Evolutionary conservation across 2,113 vertebrate genomes (phyloP).

Genomic region (Callionymus lyra): DNA sequence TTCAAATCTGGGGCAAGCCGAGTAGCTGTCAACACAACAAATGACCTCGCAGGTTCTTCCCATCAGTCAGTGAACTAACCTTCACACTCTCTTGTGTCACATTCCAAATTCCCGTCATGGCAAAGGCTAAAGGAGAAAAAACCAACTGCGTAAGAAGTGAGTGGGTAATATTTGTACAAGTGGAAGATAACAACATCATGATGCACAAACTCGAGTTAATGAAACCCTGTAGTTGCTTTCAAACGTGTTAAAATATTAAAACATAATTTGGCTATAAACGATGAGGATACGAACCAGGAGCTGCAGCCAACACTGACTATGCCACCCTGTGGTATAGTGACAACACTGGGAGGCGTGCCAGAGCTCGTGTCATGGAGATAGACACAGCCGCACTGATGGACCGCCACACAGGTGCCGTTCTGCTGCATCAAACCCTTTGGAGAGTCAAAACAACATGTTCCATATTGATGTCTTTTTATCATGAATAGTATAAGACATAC

Average conservation of each 20-base stretch:
- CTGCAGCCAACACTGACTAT: conserved; percentile 69
- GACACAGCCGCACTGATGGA: conserved; percentile 68
- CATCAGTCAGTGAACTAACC: conserved; percentile 55
- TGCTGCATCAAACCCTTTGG: conserved; percentile 75
- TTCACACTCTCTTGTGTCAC: conserved; percentile 70
- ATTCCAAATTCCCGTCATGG: conserved; percentile 64
- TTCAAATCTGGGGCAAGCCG: too few species aligned
- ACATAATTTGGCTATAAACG: not conserved
- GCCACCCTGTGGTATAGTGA: conserved; percentile 58
- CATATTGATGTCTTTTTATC: not conserved
- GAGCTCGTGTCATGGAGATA: conserved; percentile 41
- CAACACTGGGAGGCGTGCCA: conserved; percentile 31
- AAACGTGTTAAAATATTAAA: not conserved
- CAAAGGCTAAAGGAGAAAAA: conserved; percentile 68
- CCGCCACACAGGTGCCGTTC: conserved; percentile 65
- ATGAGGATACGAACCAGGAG: conserved; percentile 63
- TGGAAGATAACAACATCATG: too few species aligned
- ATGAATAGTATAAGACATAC: too few species aligned
- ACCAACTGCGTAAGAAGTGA: conserved; percentile 2
- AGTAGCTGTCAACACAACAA: too few species aligned
- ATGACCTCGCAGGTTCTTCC: too few species aligned
- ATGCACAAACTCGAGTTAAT: not conserved
- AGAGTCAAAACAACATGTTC: not conserved
- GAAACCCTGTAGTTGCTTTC: not conserved
- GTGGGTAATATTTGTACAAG: not conserved